Evolutionary conservation across 2,888 invertebrate species (phyloP).

Genomic region (Drosophila anomelani): DNA sequence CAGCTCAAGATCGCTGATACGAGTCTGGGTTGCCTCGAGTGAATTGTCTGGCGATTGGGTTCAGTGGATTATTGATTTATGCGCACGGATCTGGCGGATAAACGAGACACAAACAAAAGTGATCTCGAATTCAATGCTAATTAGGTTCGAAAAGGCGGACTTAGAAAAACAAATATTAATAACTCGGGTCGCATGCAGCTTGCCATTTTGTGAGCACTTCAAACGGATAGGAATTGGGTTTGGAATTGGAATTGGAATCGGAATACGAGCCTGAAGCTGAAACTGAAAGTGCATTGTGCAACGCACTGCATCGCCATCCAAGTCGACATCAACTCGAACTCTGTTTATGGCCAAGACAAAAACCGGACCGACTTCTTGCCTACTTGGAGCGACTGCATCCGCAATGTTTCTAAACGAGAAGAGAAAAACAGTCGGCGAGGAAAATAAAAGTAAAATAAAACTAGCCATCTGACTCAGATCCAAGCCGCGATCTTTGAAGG

Average conservation of each 20-base stretch:
- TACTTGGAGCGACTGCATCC: slow-evolving; percentile 63
- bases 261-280: slow-evolving; percentile 37
- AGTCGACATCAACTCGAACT: slow-evolving; percentile 52
- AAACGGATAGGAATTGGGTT: slow-evolving; percentile 26
- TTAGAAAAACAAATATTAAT: slow-evolving; percentile 59
- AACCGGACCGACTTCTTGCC: slow-evolving; percentile 75
- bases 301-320: slow-evolving; percentile 57
- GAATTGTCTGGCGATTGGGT: slow-evolving; percentile 45
- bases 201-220: slow-evolving; percentile 23
- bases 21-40: slow-evolving; percentile 36
- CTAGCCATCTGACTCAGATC: slow-evolving; percentile 30
- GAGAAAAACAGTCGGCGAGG: slow-evolving; percentile 35
- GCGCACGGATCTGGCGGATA: slow-evolving; percentile 54
- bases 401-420: slow-evolving; percentile 70
- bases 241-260: slow-evolving; percentile 20
- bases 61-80: slow-evolving; percentile 72
- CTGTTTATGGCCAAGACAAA: slow-evolving; percentile 73
- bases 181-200: slow-evolving; percentile 31
- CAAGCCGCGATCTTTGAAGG: slow-evolving; percentile 61
- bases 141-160: slow-evolving; percentile 66
- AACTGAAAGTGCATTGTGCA: slow-evolving; percentile 73
- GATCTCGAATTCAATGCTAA: slow-evolving; percentile 68
- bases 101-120: slow-evolving; percentile 41
- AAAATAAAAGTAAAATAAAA: slow-evolving; percentile 37
- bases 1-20: slow-evolving; percentile 68